These are phyloP conservation scores for Nematolebias whitei DNA, from an alignment of 2,113 vertebrate genomes.

Conservation along the genomic window DNA sequence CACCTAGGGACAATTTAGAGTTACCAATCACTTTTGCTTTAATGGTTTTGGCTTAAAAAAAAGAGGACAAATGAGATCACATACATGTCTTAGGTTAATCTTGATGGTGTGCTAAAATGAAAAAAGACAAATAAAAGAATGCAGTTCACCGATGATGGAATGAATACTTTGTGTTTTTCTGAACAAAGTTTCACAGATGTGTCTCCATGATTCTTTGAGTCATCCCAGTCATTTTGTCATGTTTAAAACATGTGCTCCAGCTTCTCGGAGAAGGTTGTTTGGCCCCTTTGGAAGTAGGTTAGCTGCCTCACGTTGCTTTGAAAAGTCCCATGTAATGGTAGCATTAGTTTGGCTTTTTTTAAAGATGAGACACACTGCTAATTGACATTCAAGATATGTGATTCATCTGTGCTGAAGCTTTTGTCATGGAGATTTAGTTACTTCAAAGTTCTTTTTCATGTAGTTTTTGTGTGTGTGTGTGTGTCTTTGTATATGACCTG, in stretches of 20 bases:
- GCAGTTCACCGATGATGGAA: too few species aligned
- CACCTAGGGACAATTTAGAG: too few species aligned
- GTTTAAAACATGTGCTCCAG: not conserved
- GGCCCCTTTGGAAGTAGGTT: conserved; percentile 21
- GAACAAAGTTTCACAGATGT: not conserved
- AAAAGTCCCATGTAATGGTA: conserved; percentile 26
- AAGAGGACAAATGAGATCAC: too few species aligned
- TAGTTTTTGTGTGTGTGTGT: not conserved
- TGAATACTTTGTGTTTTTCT: too few species aligned
- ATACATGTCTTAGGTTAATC: too few species aligned
- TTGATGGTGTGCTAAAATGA: not conserved
- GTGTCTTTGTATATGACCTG: conserved; percentile 12
- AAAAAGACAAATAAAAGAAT: not conserved
- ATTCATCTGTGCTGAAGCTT: conserved; percentile 31
- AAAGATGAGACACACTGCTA: conserved; percentile 27
- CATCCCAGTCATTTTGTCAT: conserved; percentile 25
- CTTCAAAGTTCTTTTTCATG: conserved; percentile 55
- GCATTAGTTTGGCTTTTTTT: conserved; percentile 19
- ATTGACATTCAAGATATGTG: conserved; percentile 31
- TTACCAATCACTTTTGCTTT: too few species aligned
- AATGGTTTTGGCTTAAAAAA: too few species aligned
- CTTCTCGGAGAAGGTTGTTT: not conserved
- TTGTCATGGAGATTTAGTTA: conserved; percentile 55
- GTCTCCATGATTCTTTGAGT: not conserved
- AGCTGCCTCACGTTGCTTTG: conserved; percentile 11